These are phyloP conservation scores for Micronisus gabar DNA, from an alignment of 2,113 vertebrate species.

Conservation along the genomic window DNA sequence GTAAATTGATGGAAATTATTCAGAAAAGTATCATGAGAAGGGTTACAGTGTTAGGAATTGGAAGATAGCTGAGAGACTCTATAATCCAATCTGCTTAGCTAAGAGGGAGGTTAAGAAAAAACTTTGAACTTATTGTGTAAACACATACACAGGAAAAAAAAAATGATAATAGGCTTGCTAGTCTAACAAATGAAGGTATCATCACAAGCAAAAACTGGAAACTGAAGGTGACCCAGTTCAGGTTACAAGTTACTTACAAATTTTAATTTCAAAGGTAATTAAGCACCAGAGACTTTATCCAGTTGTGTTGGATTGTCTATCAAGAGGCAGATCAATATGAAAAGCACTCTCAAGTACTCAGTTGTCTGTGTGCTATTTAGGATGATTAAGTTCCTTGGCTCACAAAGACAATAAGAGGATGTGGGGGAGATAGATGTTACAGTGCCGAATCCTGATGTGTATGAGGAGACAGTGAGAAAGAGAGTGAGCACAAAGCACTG, in stretches of 20 bases:
- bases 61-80: not conserved
- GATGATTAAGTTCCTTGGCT: not conserved
- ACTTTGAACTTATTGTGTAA: not conserved
- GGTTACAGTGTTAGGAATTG: not conserved
- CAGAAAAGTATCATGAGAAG: not conserved
- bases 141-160: not conserved
- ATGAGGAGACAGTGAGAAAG: not conserved
- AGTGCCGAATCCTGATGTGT: not conserved
- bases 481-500: not conserved
- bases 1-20: not conserved
- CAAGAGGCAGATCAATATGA: not conserved
- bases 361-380: not conserved
- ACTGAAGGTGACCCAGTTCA: not conserved
- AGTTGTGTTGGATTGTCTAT: not conserved
- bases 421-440: rapidly evolving
- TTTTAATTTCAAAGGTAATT: not conserved
- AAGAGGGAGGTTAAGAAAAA: not conserved
- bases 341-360: not conserved
- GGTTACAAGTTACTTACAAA: not conserved
- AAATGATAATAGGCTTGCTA: not conserved
- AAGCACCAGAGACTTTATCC: not conserved
- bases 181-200: not conserved
- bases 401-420: not conserved
- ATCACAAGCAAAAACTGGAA: not conserved
- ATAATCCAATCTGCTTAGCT: not conserved